Evolutionary conservation across 2,888 invertebrate genomes (phyloP).

Genomic region (Pollenia amentaria): DNA sequence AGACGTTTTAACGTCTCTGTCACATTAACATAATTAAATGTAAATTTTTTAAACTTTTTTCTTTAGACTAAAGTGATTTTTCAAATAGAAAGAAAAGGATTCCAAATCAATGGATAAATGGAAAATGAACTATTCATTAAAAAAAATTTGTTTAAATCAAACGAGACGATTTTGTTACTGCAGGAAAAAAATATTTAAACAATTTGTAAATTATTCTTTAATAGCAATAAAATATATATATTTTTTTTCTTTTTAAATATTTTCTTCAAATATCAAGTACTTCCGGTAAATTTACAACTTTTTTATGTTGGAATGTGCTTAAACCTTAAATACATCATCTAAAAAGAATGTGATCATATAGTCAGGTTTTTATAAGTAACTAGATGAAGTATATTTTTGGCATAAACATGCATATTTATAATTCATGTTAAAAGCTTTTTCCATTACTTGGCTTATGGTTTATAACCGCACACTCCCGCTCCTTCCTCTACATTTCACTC

Average conservation of each 20-base stretch:
- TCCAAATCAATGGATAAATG: background rate
- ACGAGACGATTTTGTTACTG: too few species aligned
- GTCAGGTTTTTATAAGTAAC: slow-evolving; percentile 1
- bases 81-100: background rate
- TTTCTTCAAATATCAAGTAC: slow-evolving; percentile 9
- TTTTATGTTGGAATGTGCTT: background rate
- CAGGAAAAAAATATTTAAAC: too few species aligned
- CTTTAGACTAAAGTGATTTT: slow-evolving; percentile 25
- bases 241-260: background rate
- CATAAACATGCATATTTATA: slow-evolving; percentile 77
- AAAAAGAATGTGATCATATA: too few species aligned
- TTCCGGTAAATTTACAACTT: slow-evolving; percentile 29
- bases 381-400: slow-evolving; percentile 46
- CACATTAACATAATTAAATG: slow-evolving; percentile 72
- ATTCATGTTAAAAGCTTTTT: slow-evolving; percentile 83
- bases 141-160: too few species aligned
- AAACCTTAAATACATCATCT: background rate
- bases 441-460: slow-evolving; percentile 79
- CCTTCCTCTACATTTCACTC: background rate
- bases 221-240: background rate
- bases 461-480: slow-evolving; percentile 39
- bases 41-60: slow-evolving; percentile 30
- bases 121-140: too few species aligned
- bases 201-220: background rate
- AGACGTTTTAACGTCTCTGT: slow-evolving; percentile 69